These are phyloP conservation scores for Dioctria rufipes DNA, from an alignment of 2,888 invertebrate genomes.

Conservation along the genomic window DNA sequence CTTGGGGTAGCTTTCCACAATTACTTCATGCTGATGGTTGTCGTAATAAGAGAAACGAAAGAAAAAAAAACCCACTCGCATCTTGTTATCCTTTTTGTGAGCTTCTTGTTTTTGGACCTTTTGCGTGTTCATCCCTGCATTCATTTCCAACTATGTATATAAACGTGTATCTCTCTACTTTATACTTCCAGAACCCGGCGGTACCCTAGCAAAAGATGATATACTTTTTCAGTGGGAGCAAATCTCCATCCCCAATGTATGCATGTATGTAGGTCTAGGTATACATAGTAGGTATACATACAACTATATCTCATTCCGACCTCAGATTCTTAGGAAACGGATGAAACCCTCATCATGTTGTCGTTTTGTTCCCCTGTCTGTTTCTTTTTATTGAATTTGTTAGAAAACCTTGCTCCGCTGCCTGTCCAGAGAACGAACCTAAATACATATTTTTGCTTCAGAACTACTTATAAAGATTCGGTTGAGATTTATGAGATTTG, in stretches of 20 bases:
- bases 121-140: conserved; percentile 2
- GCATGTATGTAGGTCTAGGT: too few species aligned
- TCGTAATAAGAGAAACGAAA: conserved; percentile 17
- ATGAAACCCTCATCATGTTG: conserved; percentile 51
- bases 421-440: conserved; percentile 30
- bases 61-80: not conserved
- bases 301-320: not conserved
- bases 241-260: not conserved
- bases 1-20: conserved; percentile 28
- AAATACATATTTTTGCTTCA: conserved; percentile 35
- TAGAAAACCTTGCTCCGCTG: conserved; percentile 27
- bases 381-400: conserved; percentile 49
- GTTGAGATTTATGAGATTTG: conserved; percentile 46
- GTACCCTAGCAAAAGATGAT: not conserved
- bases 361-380: conserved; percentile 50
- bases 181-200: not conserved
- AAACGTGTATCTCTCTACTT: too few species aligned
- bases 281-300: too few species aligned
- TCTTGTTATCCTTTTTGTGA: conserved; percentile 48
- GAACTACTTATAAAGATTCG: conserved; percentile 45
- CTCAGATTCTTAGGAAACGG: conserved; percentile 30
- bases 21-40: conserved; percentile 19
- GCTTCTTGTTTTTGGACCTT: conserved; percentile 34
- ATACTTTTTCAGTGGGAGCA: conserved; percentile 10
- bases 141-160: conserved; percentile 2